A percentile compares a stretch with the other conserved stretches of the same genome.
phyloP scores from a whole-genome alignment of 1,140 invertebrate species.

The Coenobita brevimanus region DNA sequence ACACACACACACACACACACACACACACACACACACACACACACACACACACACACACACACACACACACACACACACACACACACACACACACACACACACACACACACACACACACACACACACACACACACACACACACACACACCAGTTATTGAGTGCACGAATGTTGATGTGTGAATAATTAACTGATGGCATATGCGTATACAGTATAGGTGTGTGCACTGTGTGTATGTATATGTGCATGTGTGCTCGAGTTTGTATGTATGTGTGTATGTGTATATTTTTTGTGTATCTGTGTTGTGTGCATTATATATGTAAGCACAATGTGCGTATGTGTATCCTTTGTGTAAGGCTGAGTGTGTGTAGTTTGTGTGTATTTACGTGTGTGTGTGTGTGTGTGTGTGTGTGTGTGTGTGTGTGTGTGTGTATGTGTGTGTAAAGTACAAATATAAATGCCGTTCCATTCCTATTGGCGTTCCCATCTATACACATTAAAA shows the following conservation, averaged over 20 bases:
- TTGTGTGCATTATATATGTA: conserved; percentile 14
- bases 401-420: conserved; percentile 12
- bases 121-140: not conserved
- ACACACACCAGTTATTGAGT: not conserved
- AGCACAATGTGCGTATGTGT: not conserved
- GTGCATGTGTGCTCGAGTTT: conserved; percentile 23
- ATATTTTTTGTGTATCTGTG: too few species aligned
- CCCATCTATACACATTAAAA: too few species aligned
- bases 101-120: not conserved
- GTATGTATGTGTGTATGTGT: conserved; percentile 26
- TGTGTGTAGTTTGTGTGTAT: not conserved
- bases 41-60: too few species aligned
- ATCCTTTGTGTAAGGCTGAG: not conserved
- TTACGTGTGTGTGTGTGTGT: too few species aligned
- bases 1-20: too few species aligned
- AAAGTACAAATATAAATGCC: too few species aligned
- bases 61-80: too few species aligned
- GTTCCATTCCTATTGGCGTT: too few species aligned
- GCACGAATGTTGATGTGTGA: not conserved
- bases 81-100: too few species aligned
- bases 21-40: too few species aligned
- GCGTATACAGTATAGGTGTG: not conserved
- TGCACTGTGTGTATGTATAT: not conserved
- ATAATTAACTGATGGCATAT: not conserved
- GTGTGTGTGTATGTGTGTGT: not conserved